Percentiles rank a stretch among this genome's conserved stretches.
Conservation (phyloP, 53 echinoderm and acorn worm species). For the Crossaster papposus region DNA sequence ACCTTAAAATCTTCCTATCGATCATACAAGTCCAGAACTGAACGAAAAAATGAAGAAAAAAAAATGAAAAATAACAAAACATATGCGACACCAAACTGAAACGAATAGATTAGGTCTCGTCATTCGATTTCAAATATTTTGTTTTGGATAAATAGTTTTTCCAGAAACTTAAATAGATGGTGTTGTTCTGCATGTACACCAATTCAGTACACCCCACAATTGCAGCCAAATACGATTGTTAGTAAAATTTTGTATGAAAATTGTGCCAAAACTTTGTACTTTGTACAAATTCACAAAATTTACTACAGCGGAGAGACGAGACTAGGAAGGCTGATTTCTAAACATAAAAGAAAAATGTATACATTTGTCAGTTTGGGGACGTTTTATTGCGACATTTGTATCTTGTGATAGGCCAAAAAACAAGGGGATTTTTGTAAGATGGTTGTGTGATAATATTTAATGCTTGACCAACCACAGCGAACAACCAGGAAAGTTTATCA, state of each 20-base stretch:
- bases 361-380: neutral
- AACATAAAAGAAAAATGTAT: neutral
- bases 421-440: too few relatives aligned
- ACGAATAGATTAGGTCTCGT: too few relatives aligned
- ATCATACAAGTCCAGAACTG: neutral
- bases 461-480: too few relatives aligned
- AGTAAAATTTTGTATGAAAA: constrained; percentile 53
- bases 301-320: constrained; percentile 1
- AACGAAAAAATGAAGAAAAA: neutral
- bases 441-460: too few relatives aligned
- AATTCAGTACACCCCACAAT: neutral
- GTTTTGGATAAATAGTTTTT: neutral
- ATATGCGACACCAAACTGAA: too few relatives aligned
- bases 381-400: too few relatives aligned
- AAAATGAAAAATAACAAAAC: neutral
- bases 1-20: neutral
- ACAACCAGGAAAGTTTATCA: too few relatives aligned
- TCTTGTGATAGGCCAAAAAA: too few relatives aligned
- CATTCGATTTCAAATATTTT: too few relatives aligned
- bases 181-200: neutral
- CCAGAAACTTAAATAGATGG: neutral
- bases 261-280: constrained; percentile 39
- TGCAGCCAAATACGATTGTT: neutral
- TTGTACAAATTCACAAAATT: constrained; percentile 58
- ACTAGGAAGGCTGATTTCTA: neutral